phyloP scores from a whole-genome alignment of 2,888 invertebrate species.

The Pterostichus niger region DNA sequence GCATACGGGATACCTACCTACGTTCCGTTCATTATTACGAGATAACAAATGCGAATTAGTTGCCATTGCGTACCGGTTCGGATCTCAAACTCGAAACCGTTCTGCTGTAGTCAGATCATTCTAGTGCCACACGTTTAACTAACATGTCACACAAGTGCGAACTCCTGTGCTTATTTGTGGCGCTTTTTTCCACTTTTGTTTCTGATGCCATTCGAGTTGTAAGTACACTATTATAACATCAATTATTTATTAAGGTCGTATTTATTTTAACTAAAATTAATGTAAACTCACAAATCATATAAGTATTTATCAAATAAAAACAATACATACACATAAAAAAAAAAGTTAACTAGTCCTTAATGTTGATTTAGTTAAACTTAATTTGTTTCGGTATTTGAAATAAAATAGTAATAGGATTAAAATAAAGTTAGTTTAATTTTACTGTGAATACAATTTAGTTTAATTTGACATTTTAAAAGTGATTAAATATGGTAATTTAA shows the following conservation, averaged over 20 bases:
- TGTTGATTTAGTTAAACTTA: too few relatives aligned
- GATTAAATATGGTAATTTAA: neutral
- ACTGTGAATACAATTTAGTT: too few relatives aligned
- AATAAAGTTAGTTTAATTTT: too few relatives aligned
- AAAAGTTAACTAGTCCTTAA: too few relatives aligned
- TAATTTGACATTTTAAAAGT: too few relatives aligned
- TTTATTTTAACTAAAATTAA: neutral
- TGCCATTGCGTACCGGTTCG: neutral
- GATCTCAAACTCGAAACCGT: conserved; percentile 12
- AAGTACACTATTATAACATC: conserved; percentile 22
- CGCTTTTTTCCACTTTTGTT: conserved; percentile 31
- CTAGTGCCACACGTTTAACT: conserved; percentile 48
- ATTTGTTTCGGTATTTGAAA: too few relatives aligned
- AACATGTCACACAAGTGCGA: conserved; percentile 54
- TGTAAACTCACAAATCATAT: neutral
- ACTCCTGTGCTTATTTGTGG: conserved; percentile 40
- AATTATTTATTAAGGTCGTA: neutral
- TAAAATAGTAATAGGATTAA: too few relatives aligned
- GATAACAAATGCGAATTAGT: conserved; percentile 47
- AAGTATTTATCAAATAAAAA: neutral
- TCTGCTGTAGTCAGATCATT: conserved; percentile 39
- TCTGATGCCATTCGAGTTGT: conserved; percentile 52
- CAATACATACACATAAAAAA: too few relatives aligned
- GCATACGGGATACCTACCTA: conserved; percentile 1
- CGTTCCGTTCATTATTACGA: conserved; percentile 36